These are phyloP conservation scores for Australoheros facetus DNA, from an alignment of 2,797 vertebrate species.

Conservation along the genomic window DNA sequence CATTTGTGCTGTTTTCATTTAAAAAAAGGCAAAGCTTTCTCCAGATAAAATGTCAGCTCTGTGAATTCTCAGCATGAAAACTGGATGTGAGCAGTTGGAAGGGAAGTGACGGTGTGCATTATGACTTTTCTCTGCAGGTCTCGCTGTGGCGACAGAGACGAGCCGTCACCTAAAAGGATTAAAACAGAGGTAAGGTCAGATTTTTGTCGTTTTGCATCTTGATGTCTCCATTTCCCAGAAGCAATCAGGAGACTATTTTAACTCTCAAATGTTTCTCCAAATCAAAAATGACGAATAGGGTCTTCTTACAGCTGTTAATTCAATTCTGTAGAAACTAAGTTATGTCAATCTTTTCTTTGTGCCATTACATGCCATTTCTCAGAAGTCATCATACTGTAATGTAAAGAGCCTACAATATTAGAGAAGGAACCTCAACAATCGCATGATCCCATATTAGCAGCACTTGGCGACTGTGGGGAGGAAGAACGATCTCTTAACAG, in stretches of 20 bases:
- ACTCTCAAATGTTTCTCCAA: neutral
- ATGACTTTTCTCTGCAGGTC: constrained; percentile 80
- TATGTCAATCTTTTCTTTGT: neutral
- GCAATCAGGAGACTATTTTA: neutral
- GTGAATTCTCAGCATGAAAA: neutral
- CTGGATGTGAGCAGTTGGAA: neutral
- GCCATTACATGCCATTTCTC: neutral
- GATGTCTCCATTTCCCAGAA: neutral
- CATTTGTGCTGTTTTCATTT: neutral
- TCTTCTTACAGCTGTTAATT: too few species aligned
- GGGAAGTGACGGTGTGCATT: neutral
- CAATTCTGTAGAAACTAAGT: too few species aligned
- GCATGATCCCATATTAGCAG: neutral
- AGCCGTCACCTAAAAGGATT: constrained; percentile 95
- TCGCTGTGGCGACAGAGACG: constrained; percentile 94
- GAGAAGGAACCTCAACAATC: neutral
- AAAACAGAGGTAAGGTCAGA: constrained; percentile 89
- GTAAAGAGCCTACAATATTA: neutral
- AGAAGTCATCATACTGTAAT: neutral
- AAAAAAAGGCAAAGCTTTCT: neutral
- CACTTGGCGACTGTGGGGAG: neutral
- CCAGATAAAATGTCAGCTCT: neutral
- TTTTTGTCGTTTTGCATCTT: neutral
- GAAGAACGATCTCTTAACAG: neutral
- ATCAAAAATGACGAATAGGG: neutral